Evolutionary conservation across 92 coral and sea anemone genomes (phyloP).

Genomic region (Meandrina meandrites): DNA sequence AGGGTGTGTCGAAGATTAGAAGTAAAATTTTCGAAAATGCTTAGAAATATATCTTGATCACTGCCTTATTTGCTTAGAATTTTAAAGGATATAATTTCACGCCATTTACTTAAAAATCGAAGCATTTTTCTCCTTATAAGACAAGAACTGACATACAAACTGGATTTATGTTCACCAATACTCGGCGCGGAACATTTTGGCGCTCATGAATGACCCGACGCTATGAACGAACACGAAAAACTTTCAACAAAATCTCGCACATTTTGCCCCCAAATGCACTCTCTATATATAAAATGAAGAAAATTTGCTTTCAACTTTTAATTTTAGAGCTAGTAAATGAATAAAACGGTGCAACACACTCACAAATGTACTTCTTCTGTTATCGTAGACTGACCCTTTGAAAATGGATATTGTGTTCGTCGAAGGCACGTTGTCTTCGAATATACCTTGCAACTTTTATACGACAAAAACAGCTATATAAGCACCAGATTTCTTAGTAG

Average conservation of each 20-base stretch:
- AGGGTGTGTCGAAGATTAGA: constrained; percentile 49
- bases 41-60: background rate
- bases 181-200: constrained; percentile 17
- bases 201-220: constrained; percentile 22
- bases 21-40: constrained; percentile 3
- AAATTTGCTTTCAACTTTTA: background rate
- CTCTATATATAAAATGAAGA: background rate
- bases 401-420: constrained; percentile 63
- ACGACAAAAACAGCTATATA: background rate
- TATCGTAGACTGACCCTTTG: constrained; percentile 54
- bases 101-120: background rate
- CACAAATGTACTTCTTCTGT: constrained; percentile 10
- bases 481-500: background rate
- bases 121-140: background rate
- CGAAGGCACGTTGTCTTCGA: constrained; percentile 50
- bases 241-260: constrained; percentile 12
- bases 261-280: background rate
- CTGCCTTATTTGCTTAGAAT: background rate
- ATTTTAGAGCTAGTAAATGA: no score
- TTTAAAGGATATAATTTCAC: background rate
- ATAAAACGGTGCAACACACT: background rate
- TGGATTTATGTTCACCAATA: background rate
- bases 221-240: constrained; percentile 8
- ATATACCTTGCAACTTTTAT: constrained; percentile 2
- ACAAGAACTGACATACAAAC: background rate